A percentile compares a stretch with the other conserved stretches of the same genome.
Evolutionary conservation across 2,888 invertebrate genomes (phyloP).

Genomic region (Doris montereyensis): DNA sequence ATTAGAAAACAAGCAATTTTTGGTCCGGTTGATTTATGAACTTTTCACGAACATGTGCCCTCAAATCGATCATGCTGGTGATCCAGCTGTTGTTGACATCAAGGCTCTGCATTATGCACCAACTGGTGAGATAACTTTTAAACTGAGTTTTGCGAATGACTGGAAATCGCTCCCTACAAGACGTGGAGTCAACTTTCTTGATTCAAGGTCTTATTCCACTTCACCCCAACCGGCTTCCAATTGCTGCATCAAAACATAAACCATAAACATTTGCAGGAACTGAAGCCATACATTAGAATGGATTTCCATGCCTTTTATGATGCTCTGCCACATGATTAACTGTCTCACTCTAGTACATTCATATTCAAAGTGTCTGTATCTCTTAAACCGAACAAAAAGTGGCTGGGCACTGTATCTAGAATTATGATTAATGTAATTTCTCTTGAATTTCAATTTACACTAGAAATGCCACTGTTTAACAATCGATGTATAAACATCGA

Average conservation of each 20-base stretch:
- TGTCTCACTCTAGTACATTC: too few relatives aligned
- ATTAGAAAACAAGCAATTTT: slow-evolving; percentile 2
- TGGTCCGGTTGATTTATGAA: background rate
- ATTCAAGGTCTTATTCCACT: slow-evolving; percentile 3
- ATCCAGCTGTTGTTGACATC: background rate
- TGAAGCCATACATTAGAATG: background rate
- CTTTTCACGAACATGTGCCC: background rate
- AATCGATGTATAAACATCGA: too few relatives aligned
- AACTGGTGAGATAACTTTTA: slow-evolving; percentile 9
- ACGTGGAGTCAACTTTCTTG: background rate
- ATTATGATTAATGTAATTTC: too few relatives aligned
- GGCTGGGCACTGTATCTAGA: too few relatives aligned
- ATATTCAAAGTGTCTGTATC: too few relatives aligned
- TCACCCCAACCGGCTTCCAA: background rate
- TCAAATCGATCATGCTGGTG: background rate
- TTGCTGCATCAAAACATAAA: background rate
- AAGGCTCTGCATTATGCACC: slow-evolving; percentile 7
- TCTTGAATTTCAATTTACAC: too few relatives aligned
- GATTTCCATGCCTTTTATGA: slow-evolving; percentile 8
- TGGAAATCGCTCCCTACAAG: background rate
- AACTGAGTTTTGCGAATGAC: slow-evolving; percentile 4
- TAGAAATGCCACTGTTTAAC: too few relatives aligned
- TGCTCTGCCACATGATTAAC: too few relatives aligned
- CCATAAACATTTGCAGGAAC: background rate
- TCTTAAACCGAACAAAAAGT: too few relatives aligned